phyloP scores from a whole-genome alignment of 2,113 vertebrate genomes.

The Grallaria varia region DNA sequence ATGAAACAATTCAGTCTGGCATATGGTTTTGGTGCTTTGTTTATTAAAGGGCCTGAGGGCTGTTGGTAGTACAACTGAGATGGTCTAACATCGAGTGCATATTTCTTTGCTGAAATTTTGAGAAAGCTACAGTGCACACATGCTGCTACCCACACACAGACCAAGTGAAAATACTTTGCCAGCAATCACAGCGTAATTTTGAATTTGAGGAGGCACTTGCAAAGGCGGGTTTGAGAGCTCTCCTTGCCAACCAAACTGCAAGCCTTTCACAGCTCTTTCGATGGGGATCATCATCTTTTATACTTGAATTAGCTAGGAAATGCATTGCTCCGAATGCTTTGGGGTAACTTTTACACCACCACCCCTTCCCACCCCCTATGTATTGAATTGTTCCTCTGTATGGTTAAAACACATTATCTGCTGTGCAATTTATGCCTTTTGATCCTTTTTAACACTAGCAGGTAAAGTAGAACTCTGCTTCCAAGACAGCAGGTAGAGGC shows the following conservation, averaged over 20 bases:
- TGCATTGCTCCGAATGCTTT: background rate
- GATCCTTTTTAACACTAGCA: background rate
- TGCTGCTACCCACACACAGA: background rate
- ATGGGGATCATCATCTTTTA: background rate
- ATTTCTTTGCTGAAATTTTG: background rate
- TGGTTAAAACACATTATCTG: background rate
- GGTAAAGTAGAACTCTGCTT: background rate
- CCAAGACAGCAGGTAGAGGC: background rate
- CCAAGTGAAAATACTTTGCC: background rate
- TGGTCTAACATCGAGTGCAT: background rate
- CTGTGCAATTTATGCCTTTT: background rate
- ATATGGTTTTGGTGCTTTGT: background rate
- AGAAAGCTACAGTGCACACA: background rate
- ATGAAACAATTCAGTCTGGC: background rate
- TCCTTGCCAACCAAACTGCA: background rate
- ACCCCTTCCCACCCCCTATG: fast-evolving
- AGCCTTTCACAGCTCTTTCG: background rate
- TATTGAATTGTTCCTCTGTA: background rate
- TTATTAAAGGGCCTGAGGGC: background rate
- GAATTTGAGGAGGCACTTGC: constrained; percentile 1
- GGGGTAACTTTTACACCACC: background rate
- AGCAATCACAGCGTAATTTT: background rate
- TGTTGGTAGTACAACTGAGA: background rate
- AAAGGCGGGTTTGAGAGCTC: background rate
- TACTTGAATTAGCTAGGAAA: background rate